Percentiles rank a stretch among this genome's conserved stretches.
phyloP scores from a whole-genome alignment of 2,888 invertebrate species.

The Bellardia pandia region DNA sequence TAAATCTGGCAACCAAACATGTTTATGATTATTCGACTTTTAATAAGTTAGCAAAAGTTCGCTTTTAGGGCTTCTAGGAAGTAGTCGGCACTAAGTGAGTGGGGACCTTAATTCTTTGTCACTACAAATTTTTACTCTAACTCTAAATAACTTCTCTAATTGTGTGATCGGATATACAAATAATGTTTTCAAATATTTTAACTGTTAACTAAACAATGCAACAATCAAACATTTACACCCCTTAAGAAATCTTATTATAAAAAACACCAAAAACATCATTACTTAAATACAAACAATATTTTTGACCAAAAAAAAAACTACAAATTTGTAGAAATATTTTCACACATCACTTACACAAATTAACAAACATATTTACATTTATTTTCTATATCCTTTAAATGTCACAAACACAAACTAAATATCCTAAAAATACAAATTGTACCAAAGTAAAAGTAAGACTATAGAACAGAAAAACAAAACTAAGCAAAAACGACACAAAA shows the following conservation, averaged over 20 bases:
- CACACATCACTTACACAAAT: constrained; percentile 23
- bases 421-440: constrained; percentile 43
- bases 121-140: too few species aligned
- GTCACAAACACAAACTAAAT: constrained; percentile 59
- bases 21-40: too few species aligned
- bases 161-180: too few species aligned
- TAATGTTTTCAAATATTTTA: too few species aligned
- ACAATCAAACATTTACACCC: not conserved
- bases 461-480: constrained; percentile 43
- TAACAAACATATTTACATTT: constrained; percentile 24
- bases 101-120: too few species aligned
- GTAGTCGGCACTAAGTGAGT: too few species aligned
- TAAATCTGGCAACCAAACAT: too few species aligned
- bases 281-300: not conserved
- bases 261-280: not conserved
- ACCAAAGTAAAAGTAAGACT: constrained; percentile 46
- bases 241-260: not conserved
- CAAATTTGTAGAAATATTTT: constrained; percentile 29
- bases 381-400: constrained; percentile 25
- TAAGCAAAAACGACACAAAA: constrained; percentile 12
- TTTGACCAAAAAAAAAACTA: not conserved
- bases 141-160: too few species aligned
- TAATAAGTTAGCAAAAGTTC: too few species aligned
- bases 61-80: too few species aligned
- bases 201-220: too few species aligned